These are phyloP conservation scores for Neotoxoptera formosana DNA, from an alignment of 1,140 invertebrate genomes.

Conservation along the genomic window DNA sequence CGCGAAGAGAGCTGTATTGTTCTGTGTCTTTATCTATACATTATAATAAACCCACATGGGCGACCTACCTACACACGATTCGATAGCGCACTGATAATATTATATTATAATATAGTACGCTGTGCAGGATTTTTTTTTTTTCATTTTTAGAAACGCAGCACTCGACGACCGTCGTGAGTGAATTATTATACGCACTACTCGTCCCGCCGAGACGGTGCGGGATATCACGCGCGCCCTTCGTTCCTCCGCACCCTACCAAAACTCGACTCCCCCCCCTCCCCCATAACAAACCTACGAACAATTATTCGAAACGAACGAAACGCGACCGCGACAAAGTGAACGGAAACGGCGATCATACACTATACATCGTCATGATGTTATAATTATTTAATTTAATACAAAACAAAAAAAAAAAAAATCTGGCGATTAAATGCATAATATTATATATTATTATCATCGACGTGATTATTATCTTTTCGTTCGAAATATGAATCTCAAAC, in stretches of 20 bases:
- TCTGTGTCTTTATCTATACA: not conserved
- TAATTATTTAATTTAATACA: not conserved
- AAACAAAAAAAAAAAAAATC: not conserved
- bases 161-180: not conserved
- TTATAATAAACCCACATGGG: not conserved
- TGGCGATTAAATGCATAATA: not conserved
- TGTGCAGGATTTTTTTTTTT: not conserved
- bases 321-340: not conserved
- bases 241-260: not conserved
- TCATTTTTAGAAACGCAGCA: not conserved
- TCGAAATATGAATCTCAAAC: not conserved
- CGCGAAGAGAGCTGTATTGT: not conserved
- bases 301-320: not conserved
- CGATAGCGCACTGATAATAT: not conserved
- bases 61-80: not conserved
- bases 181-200: not conserved
- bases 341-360: constrained; percentile 18
- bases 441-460: too few species aligned
- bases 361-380: not conserved
- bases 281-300: not conserved
- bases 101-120: not conserved
- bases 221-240: not conserved
- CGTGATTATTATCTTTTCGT: not conserved
- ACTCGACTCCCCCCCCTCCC: too few species aligned
- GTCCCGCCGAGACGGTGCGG: not conserved